These are phyloP conservation scores for Heteromurus nitidus DNA, from an alignment of 2,888 invertebrate species.

Conservation along the genomic window DNA sequence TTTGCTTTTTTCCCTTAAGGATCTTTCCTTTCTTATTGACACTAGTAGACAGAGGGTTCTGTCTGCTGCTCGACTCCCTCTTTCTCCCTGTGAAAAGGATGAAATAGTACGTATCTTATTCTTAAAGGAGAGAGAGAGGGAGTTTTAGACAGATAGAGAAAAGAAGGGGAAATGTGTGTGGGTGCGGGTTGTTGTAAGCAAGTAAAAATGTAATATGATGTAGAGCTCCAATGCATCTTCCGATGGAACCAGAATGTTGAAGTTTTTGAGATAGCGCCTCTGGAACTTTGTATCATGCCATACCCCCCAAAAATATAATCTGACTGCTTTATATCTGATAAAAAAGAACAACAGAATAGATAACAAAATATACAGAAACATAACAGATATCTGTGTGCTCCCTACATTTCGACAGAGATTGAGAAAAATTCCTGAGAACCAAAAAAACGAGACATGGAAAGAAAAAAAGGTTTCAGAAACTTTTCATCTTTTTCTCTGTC, in stretches of 20 bases:
- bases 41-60: constrained; percentile 41
- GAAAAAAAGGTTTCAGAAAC: constrained; percentile 19
- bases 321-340: background rate
- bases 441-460: background rate
- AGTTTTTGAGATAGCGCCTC: background rate
- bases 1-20: constrained; percentile 39
- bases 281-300: no score
- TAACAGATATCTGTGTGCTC: background rate
- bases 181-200: background rate
- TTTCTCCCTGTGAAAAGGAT: constrained; percentile 5
- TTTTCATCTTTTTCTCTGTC: constrained; percentile 38
- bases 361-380: background rate
- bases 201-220: constrained; percentile 19
- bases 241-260: background rate
- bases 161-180: no score
- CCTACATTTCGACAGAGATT: constrained; percentile 25
- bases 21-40: constrained; percentile 58
- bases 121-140: constrained; percentile 4
- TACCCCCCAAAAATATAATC: background rate
- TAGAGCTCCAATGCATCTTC: constrained; percentile 24
- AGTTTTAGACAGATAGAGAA: no score
- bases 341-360: constrained; percentile 17
- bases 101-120: background rate
- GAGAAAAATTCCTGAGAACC: constrained; percentile 34
- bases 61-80: constrained; percentile 9